These are phyloP conservation scores for Leptodactylus fuscus DNA, from an alignment of 2,113 vertebrate species.

Conservation along the genomic window DNA sequence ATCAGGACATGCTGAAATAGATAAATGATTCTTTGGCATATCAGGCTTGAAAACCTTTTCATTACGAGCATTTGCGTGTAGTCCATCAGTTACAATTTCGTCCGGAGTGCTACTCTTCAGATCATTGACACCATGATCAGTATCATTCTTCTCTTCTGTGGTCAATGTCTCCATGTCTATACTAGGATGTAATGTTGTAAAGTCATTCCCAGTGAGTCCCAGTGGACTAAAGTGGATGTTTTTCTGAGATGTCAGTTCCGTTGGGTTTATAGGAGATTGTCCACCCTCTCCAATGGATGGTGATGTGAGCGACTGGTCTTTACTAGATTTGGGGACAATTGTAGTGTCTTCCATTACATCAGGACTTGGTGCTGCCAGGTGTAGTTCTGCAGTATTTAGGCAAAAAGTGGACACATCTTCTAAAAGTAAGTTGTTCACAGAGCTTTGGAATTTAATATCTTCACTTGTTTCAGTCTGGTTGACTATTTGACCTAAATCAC, in stretches of 20 bases:
- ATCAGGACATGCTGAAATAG: background rate
- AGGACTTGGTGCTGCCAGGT: background rate
- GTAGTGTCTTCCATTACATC: background rate
- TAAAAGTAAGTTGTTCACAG: constrained; percentile 29
- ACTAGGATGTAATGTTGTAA: background rate
- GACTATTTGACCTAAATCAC: background rate
- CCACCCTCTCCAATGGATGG: background rate
- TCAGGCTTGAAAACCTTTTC: constrained; percentile 13
- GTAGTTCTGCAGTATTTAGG: background rate
- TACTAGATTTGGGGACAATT: background rate
- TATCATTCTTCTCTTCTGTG: background rate
- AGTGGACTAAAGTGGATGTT: background rate
- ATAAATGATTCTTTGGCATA: constrained; percentile 24
- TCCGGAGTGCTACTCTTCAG: background rate
- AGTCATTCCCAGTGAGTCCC: background rate
- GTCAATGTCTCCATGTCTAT: background rate
- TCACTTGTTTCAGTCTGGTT: background rate
- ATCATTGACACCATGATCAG: background rate
- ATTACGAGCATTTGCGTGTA: background rate
- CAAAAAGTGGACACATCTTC: constrained; percentile 22
- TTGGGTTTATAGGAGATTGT: too few species aligned
- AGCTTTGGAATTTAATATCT: background rate
- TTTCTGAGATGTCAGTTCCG: background rate
- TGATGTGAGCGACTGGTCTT: background rate
- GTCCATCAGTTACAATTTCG: background rate